A percentile compares a stretch with the other conserved stretches of the same genome.
phyloP scores from a whole-genome alignment of 2,888 invertebrate genomes.

The Apodemia hepburni region DNA sequence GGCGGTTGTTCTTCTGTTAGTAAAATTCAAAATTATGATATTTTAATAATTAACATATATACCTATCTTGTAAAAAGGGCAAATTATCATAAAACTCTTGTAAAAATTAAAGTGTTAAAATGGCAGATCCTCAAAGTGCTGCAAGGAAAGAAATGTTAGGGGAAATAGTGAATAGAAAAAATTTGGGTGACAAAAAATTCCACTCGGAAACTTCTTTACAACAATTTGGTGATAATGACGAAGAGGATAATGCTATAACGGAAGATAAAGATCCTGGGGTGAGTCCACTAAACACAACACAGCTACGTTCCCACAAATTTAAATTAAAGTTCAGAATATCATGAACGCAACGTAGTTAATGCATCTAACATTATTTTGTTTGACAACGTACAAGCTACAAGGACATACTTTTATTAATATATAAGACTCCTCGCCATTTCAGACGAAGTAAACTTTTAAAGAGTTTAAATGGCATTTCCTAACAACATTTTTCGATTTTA shows the following conservation, averaged over 20 bases:
- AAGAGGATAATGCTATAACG: conserved; percentile 34
- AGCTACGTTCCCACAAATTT: background rate
- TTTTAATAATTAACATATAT: background rate
- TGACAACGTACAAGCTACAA: too few relatives aligned
- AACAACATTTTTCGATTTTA: too few relatives aligned
- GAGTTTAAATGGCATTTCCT: too few relatives aligned
- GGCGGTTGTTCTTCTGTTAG: background rate
- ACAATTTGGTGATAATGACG: conserved; percentile 52
- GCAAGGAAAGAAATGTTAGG: conserved; percentile 48
- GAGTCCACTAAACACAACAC: conserved; percentile 32
- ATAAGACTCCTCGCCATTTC: too few relatives aligned
- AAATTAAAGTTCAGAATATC: background rate
- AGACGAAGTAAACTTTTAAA: too few relatives aligned
- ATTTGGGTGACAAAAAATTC: conserved; percentile 61
- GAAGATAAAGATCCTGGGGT: conserved; percentile 55
- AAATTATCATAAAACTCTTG: conserved; percentile 15
- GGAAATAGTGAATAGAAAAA: conserved; percentile 54
- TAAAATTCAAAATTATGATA: background rate
- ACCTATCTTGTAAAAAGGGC: conserved; percentile 21
- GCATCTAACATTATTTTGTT: too few relatives aligned
- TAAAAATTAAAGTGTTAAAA: conserved; percentile 30
- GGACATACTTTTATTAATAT: too few relatives aligned
- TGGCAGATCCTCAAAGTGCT: conserved; percentile 43
- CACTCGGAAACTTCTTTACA: conserved; percentile 69
- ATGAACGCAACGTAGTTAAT: too few relatives aligned